Base-by-base conservation (phyloP, 2,113 vertebrate genomes). In the Carassius auratus region DNA sequence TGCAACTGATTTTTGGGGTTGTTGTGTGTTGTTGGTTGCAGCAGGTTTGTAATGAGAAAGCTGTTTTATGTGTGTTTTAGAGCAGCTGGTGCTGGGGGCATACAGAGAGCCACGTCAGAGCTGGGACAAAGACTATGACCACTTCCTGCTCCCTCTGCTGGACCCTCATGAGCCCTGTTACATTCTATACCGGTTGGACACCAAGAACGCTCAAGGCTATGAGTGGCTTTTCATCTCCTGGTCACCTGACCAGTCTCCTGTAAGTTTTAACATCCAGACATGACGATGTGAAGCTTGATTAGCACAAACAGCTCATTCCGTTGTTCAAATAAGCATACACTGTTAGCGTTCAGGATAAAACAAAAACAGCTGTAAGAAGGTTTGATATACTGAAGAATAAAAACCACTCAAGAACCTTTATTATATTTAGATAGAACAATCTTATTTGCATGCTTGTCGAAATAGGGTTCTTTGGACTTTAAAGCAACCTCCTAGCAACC, bases 151-250 rank as follows among this genome's bases (percentile, higher is more conserved):
- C 89, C 97, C 97, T 0, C 92, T 99, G 78, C 94, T 99, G 88
- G 96, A 98, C 0, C 94, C 96, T 66, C 95, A 95, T 89, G 95
- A 99, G 91, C 98, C 98, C 0, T 98, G 98, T 92, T 99, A 99
- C 59, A 78, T 99, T 90, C 95, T 99, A 8, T 99, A 97, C 91
- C 97, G 98, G 85, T 96, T 99, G 17, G 98, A 99, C 93, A 97
- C 97, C 66, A 96, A 97, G 93, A 99, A 99, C 5, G 96, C 97
- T 68, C 97, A 96, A 93, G 98, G 98, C 83, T 98, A 95, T 0
- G 98, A 99, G 92, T 99, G 98, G 98, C 92, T 99, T 90, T 99
- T 99, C 93, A 95, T 99, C 61, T 97, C 98, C 45, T 99, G 98
- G 98, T 99, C 98, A 33, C 98, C 98, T 1, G 98, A 99, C 90